Percentiles rank a stretch among this genome's conserved stretches.
phyloP scores from a whole-genome alignment of 2,797 vertebrate species.

The Orestias chungarensis region DNA sequence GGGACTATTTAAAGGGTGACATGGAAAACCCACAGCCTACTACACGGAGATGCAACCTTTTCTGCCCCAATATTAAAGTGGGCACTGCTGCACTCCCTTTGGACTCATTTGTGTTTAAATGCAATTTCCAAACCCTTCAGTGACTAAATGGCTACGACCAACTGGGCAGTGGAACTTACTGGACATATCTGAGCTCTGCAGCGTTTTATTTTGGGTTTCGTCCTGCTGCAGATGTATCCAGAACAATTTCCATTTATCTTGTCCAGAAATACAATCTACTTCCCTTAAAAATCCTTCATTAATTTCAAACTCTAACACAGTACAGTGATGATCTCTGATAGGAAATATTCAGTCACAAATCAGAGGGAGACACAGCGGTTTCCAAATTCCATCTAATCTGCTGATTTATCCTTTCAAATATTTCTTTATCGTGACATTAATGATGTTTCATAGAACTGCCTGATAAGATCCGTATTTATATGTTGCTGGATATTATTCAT shows the following conservation, averaged over 20 bases:
- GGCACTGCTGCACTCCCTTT: not conserved
- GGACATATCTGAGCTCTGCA: not conserved
- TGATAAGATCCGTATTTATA: conserved; percentile 25
- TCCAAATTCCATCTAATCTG: conserved; percentile 9
- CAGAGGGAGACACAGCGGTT: conserved; percentile 17
- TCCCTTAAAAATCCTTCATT: not conserved
- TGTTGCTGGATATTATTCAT: conserved; percentile 8
- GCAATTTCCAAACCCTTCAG: not conserved
- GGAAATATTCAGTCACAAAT: not conserved
- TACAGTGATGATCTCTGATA: not conserved
- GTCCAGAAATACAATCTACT: too few relatives aligned
- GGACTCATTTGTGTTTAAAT: conserved; percentile 8
- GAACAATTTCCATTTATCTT: not conserved
- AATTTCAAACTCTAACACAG: not conserved
- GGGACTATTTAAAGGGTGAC: conserved; percentile 26
- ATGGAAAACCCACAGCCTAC: conserved; percentile 5
- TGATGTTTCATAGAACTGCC: conserved; percentile 12
- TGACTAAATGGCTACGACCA: not conserved
- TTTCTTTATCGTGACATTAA: conserved; percentile 19
- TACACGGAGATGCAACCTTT: conserved; percentile 13
- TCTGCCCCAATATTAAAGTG: conserved; percentile 12
- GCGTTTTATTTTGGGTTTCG: not conserved
- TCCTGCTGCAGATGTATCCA: not conserved
- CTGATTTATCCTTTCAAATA: conserved; percentile 16
- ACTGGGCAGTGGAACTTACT: too few relatives aligned